These are phyloP conservation scores for Leptopilina boulardi DNA, from an alignment of 1,140 invertebrate species.

Conservation along the genomic window DNA sequence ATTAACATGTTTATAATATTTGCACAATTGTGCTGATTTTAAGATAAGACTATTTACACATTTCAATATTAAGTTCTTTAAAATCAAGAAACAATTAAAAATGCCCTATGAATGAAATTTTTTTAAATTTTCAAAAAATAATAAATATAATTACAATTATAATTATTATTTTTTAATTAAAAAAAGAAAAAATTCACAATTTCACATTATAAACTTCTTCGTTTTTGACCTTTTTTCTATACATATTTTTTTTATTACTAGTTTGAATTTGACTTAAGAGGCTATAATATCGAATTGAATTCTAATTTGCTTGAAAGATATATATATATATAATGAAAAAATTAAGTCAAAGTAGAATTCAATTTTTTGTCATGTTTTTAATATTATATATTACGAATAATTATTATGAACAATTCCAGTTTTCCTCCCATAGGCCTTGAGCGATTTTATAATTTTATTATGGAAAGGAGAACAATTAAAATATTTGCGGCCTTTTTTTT, in stretches of 20 bases:
- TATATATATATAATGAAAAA: too few relatives aligned
- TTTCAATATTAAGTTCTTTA: neutral
- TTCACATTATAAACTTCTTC: too few relatives aligned
- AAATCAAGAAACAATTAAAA: neutral
- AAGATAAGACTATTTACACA: neutral
- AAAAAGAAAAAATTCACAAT: neutral
- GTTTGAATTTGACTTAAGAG: neutral
- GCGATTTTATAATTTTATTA: constrained; percentile 20
- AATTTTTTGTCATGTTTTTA: neutral
- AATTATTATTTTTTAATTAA: neutral
- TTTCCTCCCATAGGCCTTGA: neutral
- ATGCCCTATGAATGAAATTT: neutral
- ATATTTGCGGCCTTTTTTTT: neutral
- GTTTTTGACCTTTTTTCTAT: neutral
- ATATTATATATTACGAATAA: neutral
- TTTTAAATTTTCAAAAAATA: neutral
- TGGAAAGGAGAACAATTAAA: neutral
- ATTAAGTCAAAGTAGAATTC: constrained; percentile 11
- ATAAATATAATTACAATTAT: too few relatives aligned
- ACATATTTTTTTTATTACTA: neutral
- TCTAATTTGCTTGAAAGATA: neutral
- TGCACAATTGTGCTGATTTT: neutral
- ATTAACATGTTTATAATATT: constrained; percentile 56
- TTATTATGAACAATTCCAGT: neutral
- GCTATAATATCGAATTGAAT: neutral